Evolutionary conservation across 1,140 invertebrate genomes (phyloP).

Genomic region (Papilio polyxenes): DNA sequence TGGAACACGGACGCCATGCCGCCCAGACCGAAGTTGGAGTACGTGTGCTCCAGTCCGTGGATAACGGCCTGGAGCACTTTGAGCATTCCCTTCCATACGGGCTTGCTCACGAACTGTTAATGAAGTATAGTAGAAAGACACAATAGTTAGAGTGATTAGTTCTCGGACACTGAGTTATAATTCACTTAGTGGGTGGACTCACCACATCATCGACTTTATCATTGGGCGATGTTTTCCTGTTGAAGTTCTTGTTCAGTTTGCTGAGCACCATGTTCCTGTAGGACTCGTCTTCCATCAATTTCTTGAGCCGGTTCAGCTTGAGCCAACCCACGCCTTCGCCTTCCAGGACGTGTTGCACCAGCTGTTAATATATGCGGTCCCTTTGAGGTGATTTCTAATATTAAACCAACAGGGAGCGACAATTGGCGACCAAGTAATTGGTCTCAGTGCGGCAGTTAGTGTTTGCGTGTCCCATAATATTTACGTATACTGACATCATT

Average conservation of each 20-base stretch:
- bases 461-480: no score
- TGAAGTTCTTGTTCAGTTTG: constrained; percentile 96
- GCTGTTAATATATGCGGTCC: constrained; percentile 78
- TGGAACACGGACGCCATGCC: constrained; percentile 99
- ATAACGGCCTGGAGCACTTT: constrained; percentile 94
- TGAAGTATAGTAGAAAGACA: constrained; percentile 26
- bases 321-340: constrained; percentile 99
- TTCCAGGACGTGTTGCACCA: constrained; percentile 94
- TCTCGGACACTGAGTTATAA: no score
- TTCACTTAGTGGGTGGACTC: constrained; percentile 69
- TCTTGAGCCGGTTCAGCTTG: constrained; percentile 95
- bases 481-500: constrained; percentile 84
- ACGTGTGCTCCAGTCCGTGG: constrained; percentile 95
- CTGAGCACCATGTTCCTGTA: constrained; percentile 97
- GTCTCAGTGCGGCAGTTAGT: no score
- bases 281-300: constrained; percentile 99
- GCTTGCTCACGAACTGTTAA: constrained; percentile 90
- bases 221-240: constrained; percentile 95
- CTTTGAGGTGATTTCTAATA: not conserved
- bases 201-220: constrained; percentile 99
- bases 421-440: no score
- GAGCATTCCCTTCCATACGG: constrained; percentile 98
- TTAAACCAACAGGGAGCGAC: not conserved
- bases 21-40: constrained; percentile 95
- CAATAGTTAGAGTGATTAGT: no score